Evolutionary conservation across 2,113 vertebrate genomes (phyloP), one percentile per base, ranked within the genome.

Genomic region (Platichthys flesus): DNA sequence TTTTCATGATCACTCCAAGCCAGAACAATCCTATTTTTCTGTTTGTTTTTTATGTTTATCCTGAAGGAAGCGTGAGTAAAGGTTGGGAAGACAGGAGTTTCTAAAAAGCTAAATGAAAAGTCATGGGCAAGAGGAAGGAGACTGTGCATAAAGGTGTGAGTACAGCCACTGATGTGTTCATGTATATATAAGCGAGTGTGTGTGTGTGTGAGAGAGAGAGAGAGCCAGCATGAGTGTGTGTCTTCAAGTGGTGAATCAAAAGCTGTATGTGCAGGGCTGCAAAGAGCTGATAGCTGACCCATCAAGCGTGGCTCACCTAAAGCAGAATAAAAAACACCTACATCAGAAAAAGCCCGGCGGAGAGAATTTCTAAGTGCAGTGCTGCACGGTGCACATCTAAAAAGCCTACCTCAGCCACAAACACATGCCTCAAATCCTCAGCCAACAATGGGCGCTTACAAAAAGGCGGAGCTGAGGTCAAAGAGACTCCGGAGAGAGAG

Each of bases 211-310:
- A 31, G 6, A 31, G 31, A 31, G 31, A 31, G 31, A 31, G 31
- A 31, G 6, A 31, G 31, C 31, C 6, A 31, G 31, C 31, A 31
- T 31, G 31, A 31, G 20, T 76, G 68, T 67, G 57, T 77, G 62
- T 75, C 23, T 78, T 59, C 1, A 66, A 68, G 66, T 83, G 83
- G 74, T 67, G 81, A 92, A 93, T 91, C 90, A 91, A 93, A 94
- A 87, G 77, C 67, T 82, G 70, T 86, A 28, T 67, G 79, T 85
- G 86, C 86, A 81, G 82, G 83, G 60, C 91, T 93, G 92, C 88
- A 83, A 82, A 82, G 80, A 85, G 89, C 90, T 90, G 92, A 93
- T 92, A 93, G 89, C 92, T 88, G 87, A 90, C 83, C 86, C 77
- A 85, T 85, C 72, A 84, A 88, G 82, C 84, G 71, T 83, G 69